Conservation (phyloP, 1,140 invertebrate genomes). For the Galleria mellonella region DNA sequence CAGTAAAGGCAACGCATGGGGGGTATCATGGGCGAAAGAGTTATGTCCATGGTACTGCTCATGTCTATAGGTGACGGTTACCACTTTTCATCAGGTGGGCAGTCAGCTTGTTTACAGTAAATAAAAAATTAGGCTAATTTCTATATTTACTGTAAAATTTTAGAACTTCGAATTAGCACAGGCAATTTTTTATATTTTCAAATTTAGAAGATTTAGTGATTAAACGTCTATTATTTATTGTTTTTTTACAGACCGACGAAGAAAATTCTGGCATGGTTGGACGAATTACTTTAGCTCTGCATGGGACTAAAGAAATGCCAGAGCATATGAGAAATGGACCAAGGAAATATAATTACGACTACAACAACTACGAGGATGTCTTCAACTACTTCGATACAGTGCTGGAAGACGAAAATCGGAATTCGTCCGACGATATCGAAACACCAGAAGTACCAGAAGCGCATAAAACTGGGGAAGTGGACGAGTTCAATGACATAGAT, state of each 20-base stretch:
- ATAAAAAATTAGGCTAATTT: too few species aligned
- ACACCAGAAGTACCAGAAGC: constrained; percentile 24
- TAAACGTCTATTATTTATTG: too few species aligned
- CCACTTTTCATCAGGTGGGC: too few species aligned
- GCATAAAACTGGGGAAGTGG: constrained; percentile 21
- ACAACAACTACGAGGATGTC: constrained; percentile 46
- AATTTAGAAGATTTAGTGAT: too few species aligned
- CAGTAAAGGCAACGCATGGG: too few species aligned
- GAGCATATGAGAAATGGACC: constrained; percentile 75
- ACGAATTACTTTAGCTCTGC: constrained; percentile 76
- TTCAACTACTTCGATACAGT: constrained; percentile 23
- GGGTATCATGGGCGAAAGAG: too few species aligned
- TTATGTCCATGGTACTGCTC: too few species aligned
- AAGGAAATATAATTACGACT: constrained; percentile 74
- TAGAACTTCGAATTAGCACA: too few species aligned
- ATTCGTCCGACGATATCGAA: constrained; percentile 7
- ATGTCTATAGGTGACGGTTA: too few species aligned
- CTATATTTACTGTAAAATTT: too few species aligned
- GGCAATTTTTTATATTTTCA: too few species aligned
- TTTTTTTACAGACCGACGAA: constrained; percentile 44
- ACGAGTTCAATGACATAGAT: constrained; percentile 24
- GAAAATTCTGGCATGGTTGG: constrained; percentile 76
- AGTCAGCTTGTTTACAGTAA: too few species aligned
- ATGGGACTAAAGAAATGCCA: constrained; percentile 81
- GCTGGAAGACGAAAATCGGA: constrained; percentile 2